Conservation (phyloP, 2,888 invertebrate genomes). For the Plusia festucae region DNA sequence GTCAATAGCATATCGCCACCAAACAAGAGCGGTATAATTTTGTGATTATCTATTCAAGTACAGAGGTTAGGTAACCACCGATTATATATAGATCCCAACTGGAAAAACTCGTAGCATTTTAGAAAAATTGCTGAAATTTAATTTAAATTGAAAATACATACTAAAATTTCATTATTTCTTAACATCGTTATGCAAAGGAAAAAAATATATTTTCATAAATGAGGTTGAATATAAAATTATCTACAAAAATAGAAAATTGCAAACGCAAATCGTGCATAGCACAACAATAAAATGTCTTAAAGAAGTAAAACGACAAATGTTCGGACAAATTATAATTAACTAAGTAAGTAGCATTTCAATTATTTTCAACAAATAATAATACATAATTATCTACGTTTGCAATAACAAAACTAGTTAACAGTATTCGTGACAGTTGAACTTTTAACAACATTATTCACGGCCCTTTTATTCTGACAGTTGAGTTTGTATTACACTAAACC, state of each 20-base stretch:
- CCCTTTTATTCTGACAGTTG: conserved; percentile 4
- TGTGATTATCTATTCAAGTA: conserved; percentile 6
- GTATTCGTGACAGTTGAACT: conserved; percentile 1
- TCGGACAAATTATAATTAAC: not conserved
- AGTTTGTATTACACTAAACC: not conserved
- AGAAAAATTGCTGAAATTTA: too few species aligned
- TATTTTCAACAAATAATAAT: not conserved
- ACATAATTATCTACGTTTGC: too few species aligned
- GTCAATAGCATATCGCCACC: conserved; percentile 18
- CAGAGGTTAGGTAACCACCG: too few species aligned
- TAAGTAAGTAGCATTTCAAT: not conserved
- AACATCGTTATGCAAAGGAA: too few species aligned
- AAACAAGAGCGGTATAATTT: conserved; percentile 20
- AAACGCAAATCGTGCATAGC: not conserved
- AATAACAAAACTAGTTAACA: not conserved
- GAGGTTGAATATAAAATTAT: not conserved
- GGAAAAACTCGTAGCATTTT: too few species aligned
- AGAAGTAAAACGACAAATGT: not conserved
- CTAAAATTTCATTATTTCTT: too few species aligned
- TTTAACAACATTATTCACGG: not conserved
- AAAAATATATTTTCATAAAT: too few species aligned
- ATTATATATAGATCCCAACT: not conserved
- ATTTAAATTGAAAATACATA: too few species aligned
- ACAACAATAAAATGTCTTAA: not conserved
- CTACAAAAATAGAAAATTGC: not conserved